Percentiles rank a stretch among this genome's conserved stretches.
phyloP scores from a whole-genome alignment of 2,113 vertebrate genomes.

The Ahaetulla prasina region DNA sequence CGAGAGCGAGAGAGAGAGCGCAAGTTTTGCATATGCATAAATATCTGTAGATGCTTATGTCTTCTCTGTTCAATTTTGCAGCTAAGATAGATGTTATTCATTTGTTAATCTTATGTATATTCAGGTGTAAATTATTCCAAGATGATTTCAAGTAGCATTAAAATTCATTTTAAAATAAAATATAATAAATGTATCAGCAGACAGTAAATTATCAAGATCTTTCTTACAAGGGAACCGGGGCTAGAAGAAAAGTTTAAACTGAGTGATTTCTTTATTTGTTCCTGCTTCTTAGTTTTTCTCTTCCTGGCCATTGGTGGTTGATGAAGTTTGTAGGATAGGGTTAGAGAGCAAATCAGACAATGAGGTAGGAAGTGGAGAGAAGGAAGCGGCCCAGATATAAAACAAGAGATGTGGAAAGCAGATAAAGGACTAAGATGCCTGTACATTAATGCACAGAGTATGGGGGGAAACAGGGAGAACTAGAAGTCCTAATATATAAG shows the following conservation, averaged over 20 bases:
- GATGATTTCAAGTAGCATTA: background rate
- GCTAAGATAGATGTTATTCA: background rate
- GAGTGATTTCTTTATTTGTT: background rate
- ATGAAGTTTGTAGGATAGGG: background rate
- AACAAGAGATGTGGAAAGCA: background rate
- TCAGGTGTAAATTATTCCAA: background rate
- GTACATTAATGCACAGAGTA: background rate
- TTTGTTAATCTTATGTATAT: background rate
- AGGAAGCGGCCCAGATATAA: background rate
- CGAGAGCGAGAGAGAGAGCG: background rate
- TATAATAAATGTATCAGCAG: background rate
- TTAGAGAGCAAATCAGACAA: background rate
- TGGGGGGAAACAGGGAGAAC: background rate
- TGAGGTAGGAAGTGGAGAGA: background rate
- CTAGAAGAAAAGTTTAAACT: background rate
- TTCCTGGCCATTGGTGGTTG: background rate
- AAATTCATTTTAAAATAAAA: background rate
- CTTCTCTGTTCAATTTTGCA: background rate
- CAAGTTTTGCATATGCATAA: background rate
- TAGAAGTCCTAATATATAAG: background rate
- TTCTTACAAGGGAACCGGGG: background rate
- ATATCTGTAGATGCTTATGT: background rate
- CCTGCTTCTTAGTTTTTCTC: background rate
- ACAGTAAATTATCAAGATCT: background rate
- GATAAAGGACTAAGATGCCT: background rate